phyloP scores from a whole-genome alignment of 2,888 invertebrate species.

The Schizaphis graminum region DNA sequence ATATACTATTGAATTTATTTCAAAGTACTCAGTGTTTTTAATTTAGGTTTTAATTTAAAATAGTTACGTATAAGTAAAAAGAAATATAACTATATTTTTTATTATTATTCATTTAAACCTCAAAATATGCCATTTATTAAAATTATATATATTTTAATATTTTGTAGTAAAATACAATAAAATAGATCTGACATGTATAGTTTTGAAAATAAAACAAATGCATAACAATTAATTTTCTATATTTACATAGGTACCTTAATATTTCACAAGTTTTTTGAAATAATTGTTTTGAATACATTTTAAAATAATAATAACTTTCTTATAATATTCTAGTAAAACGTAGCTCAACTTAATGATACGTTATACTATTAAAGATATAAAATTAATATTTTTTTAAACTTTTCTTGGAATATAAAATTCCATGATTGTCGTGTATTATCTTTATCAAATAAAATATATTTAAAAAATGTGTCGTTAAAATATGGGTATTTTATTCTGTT shows the following conservation, averaged over 20 bases:
- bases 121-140: too few species aligned
- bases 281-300: background rate
- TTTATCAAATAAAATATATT: background rate
- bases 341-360: background rate
- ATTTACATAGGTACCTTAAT: background rate
- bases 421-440: background rate
- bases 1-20: background rate
- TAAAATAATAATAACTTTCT: background rate
- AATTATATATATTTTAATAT: too few species aligned
- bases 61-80: background rate
- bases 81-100: background rate
- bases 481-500: background rate
- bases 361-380: background rate
- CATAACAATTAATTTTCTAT: background rate
- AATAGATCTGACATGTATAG: background rate
- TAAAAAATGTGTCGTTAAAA: background rate
- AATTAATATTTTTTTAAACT: background rate
- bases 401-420: background rate
- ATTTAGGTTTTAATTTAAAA: background rate
- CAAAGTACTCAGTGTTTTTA: background rate
- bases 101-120: too few species aligned
- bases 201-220: background rate
- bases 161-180: too few species aligned
- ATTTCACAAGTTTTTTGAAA: background rate
- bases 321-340: background rate